Base-by-base conservation (phyloP, 2,888 invertebrate species). In the Cremastobaeus sp. region DNA sequence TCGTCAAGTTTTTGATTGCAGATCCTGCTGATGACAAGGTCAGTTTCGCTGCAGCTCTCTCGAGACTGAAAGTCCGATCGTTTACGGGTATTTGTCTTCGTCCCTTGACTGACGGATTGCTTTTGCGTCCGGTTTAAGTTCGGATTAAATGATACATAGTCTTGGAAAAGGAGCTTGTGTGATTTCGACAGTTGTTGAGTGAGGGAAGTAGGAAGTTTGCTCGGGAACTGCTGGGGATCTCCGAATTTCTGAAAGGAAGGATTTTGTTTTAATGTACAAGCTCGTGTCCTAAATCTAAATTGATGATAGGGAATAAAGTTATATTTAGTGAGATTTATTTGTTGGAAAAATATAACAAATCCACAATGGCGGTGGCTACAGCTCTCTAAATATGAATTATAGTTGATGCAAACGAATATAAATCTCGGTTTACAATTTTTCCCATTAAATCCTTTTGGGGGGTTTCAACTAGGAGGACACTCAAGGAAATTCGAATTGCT, bases 31-130 rank as follows among this genome's bases (percentile, higher is more conserved):
- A 28, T 65, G 65, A 72, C 72, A 72, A 66, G 65, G 20, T 41
- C 18, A 35, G 50, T 54, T 72, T 72, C 11, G n/a, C 48, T n/a
- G n/a, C n/a, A n/a, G 20, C 54, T 59, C 37, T 47, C 47, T 1
- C 6, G 30, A 17, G 60, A 25, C 2, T 3, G 52, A 65, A n/a
- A n/a, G n/a, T n/a, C n/a, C 17, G 48, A 47, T 66, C 60, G 52
- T 65, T 59, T 50, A 20, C 21, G 59, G 47, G 39, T 64, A 72
- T 72, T 72, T 65, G 65, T 72, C 71, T 65, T 65, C 65, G 65
- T 72, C 59, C 25, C 52, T 72, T 65, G 71, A 72, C 59, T 59
- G 65, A 71, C 64, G 71, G 71, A 71, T 71, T 71, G 52, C 64
- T 57, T 64, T 64, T 48, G 70, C 64, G 71, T 71, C 71, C 57